Conservation (phyloP, 2,113 vertebrate genomes). For the Chaenogobius annularis region DNA sequence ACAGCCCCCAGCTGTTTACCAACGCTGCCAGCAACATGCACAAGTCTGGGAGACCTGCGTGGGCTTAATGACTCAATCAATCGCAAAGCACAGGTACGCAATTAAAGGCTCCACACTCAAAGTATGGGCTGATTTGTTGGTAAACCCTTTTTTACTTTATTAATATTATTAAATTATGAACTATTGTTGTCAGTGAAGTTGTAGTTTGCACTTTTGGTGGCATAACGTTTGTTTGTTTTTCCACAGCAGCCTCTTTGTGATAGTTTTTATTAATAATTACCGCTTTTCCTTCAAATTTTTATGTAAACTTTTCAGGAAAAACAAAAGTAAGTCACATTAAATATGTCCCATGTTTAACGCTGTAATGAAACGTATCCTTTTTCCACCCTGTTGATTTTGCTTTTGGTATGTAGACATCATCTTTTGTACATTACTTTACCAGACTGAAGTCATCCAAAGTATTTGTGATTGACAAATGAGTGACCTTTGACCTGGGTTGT, state of each 20-base stretch:
- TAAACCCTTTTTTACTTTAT: no score
- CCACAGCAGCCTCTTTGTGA: no score
- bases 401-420: background rate
- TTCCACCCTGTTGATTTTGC: background rate
- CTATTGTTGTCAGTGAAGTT: no score
- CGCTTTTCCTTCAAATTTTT: no score
- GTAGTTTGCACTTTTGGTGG: no score
- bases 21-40: constrained; percentile 5
- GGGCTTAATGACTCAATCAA: background rate
- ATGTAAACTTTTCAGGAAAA: no score
- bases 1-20: constrained; percentile 61
- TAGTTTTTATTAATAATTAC: no score
- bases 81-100: background rate
- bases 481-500: background rate
- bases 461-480: background rate
- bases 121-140: no score
- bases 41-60: background rate
- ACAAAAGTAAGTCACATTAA: background rate
- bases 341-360: no score
- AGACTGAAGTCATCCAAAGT: background rate
- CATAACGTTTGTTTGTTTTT: no score
- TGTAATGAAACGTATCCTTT: background rate
- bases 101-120: background rate
- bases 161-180: no score
- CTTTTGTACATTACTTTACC: background rate